These are phyloP conservation scores for Mystacides longicornis DNA, from an alignment of 2,888 invertebrate genomes.

Conservation along the genomic window DNA sequence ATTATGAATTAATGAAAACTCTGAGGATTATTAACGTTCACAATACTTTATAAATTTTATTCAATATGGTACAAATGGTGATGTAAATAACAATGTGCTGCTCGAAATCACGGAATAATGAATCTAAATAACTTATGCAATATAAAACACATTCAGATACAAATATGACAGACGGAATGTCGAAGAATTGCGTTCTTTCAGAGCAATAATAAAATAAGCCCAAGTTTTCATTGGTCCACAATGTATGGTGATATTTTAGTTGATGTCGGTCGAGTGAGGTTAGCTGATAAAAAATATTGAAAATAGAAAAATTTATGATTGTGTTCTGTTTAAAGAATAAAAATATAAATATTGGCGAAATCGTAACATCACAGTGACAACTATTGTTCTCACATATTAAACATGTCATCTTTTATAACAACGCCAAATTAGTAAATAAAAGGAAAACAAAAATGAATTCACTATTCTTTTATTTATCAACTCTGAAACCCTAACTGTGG, in stretches of 20 bases:
- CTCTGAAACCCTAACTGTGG: too few relatives aligned
- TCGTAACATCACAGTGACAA: background rate
- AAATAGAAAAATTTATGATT: conserved; percentile 18
- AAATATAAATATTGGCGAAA: conserved; percentile 19
- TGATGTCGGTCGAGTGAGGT: conserved; percentile 6
- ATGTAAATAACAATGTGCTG: too few relatives aligned
- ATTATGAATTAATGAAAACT: too few relatives aligned
- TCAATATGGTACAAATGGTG: too few relatives aligned
- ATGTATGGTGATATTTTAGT: background rate
- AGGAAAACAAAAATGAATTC: conserved; percentile 24
- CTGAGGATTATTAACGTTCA: too few relatives aligned
- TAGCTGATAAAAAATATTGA: conserved; percentile 10
- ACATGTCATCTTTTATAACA: conserved; percentile 27
- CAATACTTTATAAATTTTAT: too few relatives aligned
- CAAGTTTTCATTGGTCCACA: background rate
- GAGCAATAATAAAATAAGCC: too few relatives aligned
- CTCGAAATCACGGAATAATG: too few relatives aligned
- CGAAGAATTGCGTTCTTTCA: too few relatives aligned
- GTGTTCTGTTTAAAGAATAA: conserved; percentile 21
- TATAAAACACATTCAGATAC: too few relatives aligned
- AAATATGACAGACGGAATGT: too few relatives aligned
- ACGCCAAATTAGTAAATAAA: conserved; percentile 27
- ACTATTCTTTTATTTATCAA: background rate
- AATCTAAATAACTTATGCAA: too few relatives aligned
- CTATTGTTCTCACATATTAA: conserved; percentile 8